Evolutionary conservation across 2,113 vertebrate genomes (phyloP), one percentile per base, ranked within the genome.

Genomic region (Grammomys surdaster): DNA sequence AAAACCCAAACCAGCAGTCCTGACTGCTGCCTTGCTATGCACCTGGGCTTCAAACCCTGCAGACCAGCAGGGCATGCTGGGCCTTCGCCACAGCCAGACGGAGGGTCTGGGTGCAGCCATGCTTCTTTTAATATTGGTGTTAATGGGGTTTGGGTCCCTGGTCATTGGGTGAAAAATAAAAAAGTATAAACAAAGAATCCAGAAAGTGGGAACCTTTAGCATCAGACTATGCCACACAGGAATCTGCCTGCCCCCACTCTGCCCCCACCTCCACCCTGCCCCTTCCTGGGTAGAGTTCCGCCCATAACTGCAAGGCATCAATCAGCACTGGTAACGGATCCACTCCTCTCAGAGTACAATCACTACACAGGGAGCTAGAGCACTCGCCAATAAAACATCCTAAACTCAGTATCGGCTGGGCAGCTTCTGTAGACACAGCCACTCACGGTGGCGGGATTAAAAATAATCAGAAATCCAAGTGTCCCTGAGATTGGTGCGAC

Each of bases 401-500:
- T 19, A 54, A 31, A 46, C 3, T 54, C 86, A 33, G 10, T 1
- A 20, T 7, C 2, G 36, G 26, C 92, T 40, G 26, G 33, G 7
- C 26, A 3, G 43, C 36, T 7, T 76, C 19, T 56, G 11, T 24
- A 48, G 73, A 85, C 11, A 31, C 19, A n/a, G 13, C 14, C 5
- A 22, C 31, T 56, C 40, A 70, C 13, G 14, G 26, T 13, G 65
- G 51, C 6, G 13, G 65, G 43, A 78, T 88, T 77, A 87, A n/a
- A 28, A 63, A 28, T 17, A 58, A 91, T 60, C 20, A 54, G 0
- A 14, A 77, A 4, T 26, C 77, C 78, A n/a, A 12, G 31, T 3
- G 17, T 69, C 9, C 12, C 10, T 0, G 78, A 3, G 67, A 17
- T 48, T 2, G 9, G 81, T 0, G 0, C 0, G 1, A 1, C 0